These are phyloP conservation scores for Acronicta aceris DNA, from an alignment of 2,888 invertebrate species.

Conservation along the genomic window DNA sequence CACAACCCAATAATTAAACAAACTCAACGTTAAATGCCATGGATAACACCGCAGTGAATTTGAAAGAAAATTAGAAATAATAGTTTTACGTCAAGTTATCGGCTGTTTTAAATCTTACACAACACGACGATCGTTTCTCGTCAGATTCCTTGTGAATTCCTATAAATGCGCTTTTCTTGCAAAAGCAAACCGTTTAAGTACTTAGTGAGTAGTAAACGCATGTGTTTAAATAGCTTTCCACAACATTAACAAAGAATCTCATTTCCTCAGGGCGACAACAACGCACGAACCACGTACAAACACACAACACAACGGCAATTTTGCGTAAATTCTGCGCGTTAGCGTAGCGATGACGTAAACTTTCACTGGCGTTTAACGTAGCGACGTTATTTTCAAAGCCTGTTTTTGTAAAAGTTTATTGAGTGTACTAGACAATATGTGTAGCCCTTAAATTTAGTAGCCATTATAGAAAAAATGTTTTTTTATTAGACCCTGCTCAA, in stretches of 20 bases:
- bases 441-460: too few species aligned
- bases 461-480: too few species aligned
- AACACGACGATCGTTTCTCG: conserved; percentile 15
- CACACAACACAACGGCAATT: conserved; percentile 61
- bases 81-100: conserved; percentile 11
- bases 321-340: conserved; percentile 69
- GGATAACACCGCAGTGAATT: conserved; percentile 16
- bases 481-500: too few species aligned
- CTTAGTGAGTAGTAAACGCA: conserved; percentile 30
- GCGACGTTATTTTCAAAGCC: conserved; percentile 49
- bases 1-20: conserved; percentile 10
- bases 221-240: conserved; percentile 40
- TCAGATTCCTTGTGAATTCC: conserved; percentile 23
- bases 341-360: conserved; percentile 72
- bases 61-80: conserved; percentile 12
- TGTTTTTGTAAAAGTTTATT: conserved; percentile 37
- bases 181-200: conserved; percentile 26
- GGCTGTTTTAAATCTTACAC: conserved; percentile 32
- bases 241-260: conserved; percentile 49
- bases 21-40: conserved; percentile 27
- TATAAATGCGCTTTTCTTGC: conserved; percentile 4
- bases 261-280: conserved; percentile 46
- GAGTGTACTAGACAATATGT: background rate
- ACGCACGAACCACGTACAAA: conserved; percentile 17
- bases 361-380: conserved; percentile 65